Base-by-base conservation (phyloP, 2,888 invertebrate genomes). In the Orchesellides sinensis region DNA sequence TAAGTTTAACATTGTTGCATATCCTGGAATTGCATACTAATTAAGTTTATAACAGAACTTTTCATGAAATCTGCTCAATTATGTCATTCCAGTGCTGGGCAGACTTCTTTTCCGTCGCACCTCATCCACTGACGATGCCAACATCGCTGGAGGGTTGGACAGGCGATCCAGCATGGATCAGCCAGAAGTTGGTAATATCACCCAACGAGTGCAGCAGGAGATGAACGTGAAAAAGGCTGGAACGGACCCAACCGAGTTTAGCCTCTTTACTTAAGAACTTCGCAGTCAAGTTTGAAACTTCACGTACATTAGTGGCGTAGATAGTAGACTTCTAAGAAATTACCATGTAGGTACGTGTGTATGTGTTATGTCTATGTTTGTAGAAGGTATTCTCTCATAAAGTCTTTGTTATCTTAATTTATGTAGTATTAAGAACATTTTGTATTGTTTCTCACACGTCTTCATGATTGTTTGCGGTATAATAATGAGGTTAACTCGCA, bases 91-190 rank as follows among this genome's bases (percentile, higher is more conserved):
- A 83, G 83, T 83, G n/a, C 54, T 83, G 1, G 83, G 70, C 17
- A 27, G 77, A 25, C 70, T 83, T 29, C 70, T 83, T 25, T 65
- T 54, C 17, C 56, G 77, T 21, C 66, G 83, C 19, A 21, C 47
- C n/a, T 65, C 80, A 3, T 59, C 56, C 4, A 35, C 61, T 8
- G 1, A 47, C 2, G 66, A 66, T 5, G 81, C 45, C 17, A 52
- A 14, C 10, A 47, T 65, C 56, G 10, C 56, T 12, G 25, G 35
- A 8, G 68, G 77, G 0, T n/a, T 77, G 45, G 65, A 80, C 23
- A 21, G 74, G 19, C 66, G 81, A 21, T 63, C 54, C 8, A 77
- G 77, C 40, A 47, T 77, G 27, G 77, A 68, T 8, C 56, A 52
- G 25, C 65, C 65, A 10, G 75, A 75, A 21, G 49, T 35, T 47